Base-by-base conservation (phyloP, 2,888 invertebrate genomes). In the Scaptomyza cyrtandrae region DNA sequence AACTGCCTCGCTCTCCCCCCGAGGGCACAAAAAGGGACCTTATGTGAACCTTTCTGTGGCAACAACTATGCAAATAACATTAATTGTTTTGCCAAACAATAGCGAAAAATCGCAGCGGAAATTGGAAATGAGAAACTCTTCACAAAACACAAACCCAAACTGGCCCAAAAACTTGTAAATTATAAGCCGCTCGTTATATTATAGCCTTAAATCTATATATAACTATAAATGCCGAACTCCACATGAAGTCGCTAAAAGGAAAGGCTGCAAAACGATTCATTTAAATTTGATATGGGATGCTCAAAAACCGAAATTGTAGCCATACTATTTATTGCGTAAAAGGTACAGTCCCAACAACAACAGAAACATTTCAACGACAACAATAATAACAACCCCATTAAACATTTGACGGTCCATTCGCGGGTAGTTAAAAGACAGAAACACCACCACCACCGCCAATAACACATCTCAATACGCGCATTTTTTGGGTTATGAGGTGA, bases 231-330 rank as follows among this genome's bases (percentile, higher is more conserved):
- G 46, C 33, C 58, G 52, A 67, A 67, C 78, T 56, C 80, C 73
- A 73, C 86, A 78, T 71, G 80, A 35, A 84, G 78, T 75, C 80
- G 37, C 80, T 71, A 33, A 41, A 65, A 69, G 79, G 71, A 66
- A 57, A 60, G 57, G 48, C 41, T n/a, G 74, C 27, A 60, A 59
- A 77, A 55, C 86, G 77, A 86, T 80, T 85, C 87, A 86, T 85
- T 85, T 78, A 78, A 78, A 86, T 88, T 85, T 86, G 85, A 85
- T 86, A 85, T 85, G 88, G 88, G 78, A 85, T 82, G 83, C 82
- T 71, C 63, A 58, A 71, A 71, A 68, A 48, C 62, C 64, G 45
- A 60, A 69, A 60, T 75, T 63, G 60, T 66, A 52, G 52, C 29
- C 33, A 44, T 44, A 37, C n/a, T 24, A 11, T 29, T 11, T 24